These are phyloP conservation scores for Microcebus griseorufus DNA, from an alignment of 2,113 vertebrate genomes.

Conservation along the genomic window DNA sequence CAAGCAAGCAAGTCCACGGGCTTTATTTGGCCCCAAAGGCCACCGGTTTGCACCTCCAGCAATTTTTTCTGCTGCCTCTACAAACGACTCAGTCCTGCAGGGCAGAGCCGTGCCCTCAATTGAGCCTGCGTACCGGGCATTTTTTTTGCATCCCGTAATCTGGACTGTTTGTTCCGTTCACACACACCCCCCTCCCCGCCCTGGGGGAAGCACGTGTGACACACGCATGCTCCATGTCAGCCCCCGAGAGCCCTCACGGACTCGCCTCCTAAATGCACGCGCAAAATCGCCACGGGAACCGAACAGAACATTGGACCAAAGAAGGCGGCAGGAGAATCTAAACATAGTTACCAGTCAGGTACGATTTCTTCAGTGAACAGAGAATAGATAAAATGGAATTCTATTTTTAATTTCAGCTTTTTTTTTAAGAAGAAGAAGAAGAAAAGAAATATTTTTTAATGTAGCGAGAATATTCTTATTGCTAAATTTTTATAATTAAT, in stretches of 20 bases:
- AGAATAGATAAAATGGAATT: neutral
- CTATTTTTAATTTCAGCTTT: neutral
- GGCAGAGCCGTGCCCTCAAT: neutral
- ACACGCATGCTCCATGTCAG: neutral
- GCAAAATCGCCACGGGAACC: neutral
- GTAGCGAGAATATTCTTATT: too few species aligned
- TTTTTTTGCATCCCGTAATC: neutral
- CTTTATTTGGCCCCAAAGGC: neutral
- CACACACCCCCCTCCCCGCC: neutral
- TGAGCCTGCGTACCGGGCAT: neutral
- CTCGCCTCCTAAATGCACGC: neutral
- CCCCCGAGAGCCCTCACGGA: neutral
- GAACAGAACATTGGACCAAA: neutral
- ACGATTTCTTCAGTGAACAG: neutral
- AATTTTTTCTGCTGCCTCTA: neutral
- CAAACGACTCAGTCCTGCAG: neutral
- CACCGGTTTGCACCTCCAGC: neutral
- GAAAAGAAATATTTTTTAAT: too few species aligned
- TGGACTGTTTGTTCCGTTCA: neutral
- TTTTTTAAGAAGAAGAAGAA: too few species aligned
- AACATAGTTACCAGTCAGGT: conserved; percentile 7
- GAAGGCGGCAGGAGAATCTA: neutral
- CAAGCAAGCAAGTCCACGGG: neutral
- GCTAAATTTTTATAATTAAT: too few species aligned
- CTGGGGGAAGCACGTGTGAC: neutral